Conservation (phyloP, 1,140 invertebrate genomes). For the Pissodes strobi region DNA sequence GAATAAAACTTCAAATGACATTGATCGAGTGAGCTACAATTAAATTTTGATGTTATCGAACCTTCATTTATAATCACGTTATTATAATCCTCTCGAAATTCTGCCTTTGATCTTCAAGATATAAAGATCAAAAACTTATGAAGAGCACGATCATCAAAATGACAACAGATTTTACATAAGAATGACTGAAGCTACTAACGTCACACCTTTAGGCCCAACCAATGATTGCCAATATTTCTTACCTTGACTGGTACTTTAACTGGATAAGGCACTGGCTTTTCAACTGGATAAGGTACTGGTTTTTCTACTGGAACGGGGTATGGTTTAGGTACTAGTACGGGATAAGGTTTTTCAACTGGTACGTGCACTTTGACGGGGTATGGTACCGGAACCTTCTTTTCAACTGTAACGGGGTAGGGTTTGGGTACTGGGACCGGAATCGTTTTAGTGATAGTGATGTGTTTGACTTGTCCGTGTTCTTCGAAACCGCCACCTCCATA, state of each 20-base stretch:
- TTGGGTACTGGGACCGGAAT: constrained; percentile 49
- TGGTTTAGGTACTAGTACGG: constrained; percentile 60
- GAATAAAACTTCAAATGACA: too few species aligned
- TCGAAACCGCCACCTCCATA: constrained; percentile 31
- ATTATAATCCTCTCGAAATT: too few species aligned
- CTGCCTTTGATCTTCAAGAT: too few species aligned
- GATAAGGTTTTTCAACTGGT: constrained; percentile 55
- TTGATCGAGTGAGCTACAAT: too few species aligned
- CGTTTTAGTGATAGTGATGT: constrained; percentile 50
- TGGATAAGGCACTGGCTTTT: constrained; percentile 52
- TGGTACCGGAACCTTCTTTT: constrained; percentile 53
- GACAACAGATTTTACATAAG: too few species aligned
- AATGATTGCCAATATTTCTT: constrained; percentile 19
- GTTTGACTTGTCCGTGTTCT: constrained; percentile 36
- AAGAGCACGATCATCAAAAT: too few species aligned
- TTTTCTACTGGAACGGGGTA: constrained; percentile 60
- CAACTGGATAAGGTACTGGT: constrained; percentile 51
- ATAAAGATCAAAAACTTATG: too few species aligned
- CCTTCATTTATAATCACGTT: too few species aligned
- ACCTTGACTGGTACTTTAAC: constrained; percentile 54
- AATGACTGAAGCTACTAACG: too few species aligned
- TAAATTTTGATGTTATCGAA: too few species aligned
- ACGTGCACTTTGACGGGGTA: constrained; percentile 60
- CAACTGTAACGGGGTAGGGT: constrained; percentile 48
- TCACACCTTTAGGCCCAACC: too few species aligned